Evolutionary conservation across 1,140 invertebrate species (phyloP), one percentile per base, ranked within the genome.

Genomic region (Episyrphus balteatus): DNA sequence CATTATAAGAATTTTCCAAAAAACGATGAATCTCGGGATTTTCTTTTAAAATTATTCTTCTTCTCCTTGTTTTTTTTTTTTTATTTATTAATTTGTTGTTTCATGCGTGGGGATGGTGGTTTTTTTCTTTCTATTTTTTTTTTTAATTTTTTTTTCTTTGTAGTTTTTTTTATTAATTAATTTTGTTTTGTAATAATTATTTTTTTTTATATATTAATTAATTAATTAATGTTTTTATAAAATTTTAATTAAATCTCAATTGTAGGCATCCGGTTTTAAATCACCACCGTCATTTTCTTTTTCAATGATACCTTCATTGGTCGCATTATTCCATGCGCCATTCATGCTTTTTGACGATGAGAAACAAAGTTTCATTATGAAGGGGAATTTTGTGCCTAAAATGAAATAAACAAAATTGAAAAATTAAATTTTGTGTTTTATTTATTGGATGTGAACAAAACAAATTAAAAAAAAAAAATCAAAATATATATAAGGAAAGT

Each of bases 341-440:
- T 68, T 68, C 65, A 88, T 86, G 64, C 81, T 83, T 62, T 86
- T 82, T 44, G 86, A 85, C 49, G 86, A 88, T 17, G 89, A 93
- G 75, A 94, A 94, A 69, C 90, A 93, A 48, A 97, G 75, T 74
- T 96, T 97, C 84, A 96, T 89, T 57, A 94, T 88, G 76, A 93
- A 98, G 49, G 93, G 93, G 71, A 92, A 93, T 73, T 95, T 95
- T 48, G 89, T 90, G 69, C 84, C 91, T 93, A 75, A 13, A 78
- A 75, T 46, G 55, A 65, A 54, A 68, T 31, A 66, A 70, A 42
- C 17, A 38, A 31, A 21, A 37, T 9, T n/a, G 21, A 26, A 26
- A 26, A 5, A 5, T 26, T 5, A 3, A 26, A 26, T 26, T 26
- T 26, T 26, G 21, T 5, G 8, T 26, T 3, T 26, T 26, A 26